Conservation (phyloP, 2,888 invertebrate species). For the Lasioglossum malachurum region DNA sequence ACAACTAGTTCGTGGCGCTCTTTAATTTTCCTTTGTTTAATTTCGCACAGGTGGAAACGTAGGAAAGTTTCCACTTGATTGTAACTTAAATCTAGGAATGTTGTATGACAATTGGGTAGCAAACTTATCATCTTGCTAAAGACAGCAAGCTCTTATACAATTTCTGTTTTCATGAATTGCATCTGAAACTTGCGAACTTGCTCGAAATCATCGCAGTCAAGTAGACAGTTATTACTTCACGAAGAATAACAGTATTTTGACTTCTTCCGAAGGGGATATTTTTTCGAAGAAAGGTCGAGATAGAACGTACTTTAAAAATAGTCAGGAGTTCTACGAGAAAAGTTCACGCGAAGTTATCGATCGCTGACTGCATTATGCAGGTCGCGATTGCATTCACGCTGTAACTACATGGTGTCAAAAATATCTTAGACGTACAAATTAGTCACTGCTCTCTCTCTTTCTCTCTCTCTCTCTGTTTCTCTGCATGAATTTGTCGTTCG, state of each 20-base stretch:
- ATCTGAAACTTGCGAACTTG: background rate
- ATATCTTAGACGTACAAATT: background rate
- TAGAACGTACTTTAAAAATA: background rate
- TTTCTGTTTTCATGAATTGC: background rate
- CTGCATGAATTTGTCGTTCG: too few species aligned
- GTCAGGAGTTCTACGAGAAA: background rate
- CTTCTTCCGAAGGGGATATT: background rate
- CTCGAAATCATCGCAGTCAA: constrained; percentile 1
- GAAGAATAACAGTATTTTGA: constrained; percentile 1
- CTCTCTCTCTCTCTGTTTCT: too few species aligned
- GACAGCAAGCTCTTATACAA: background rate
- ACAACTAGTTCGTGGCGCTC: too few species aligned
- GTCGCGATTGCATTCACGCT: background rate
- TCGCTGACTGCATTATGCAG: background rate
- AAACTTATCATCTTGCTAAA: background rate
- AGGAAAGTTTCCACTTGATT: background rate
- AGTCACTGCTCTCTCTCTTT: background rate
- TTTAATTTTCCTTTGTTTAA: too few species aligned
- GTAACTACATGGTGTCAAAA: background rate
- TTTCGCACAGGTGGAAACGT: too few species aligned
- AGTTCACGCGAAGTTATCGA: background rate
- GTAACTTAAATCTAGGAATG: too few species aligned
- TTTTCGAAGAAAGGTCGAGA: background rate
- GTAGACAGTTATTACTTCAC: background rate
- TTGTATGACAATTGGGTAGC: background rate